Evolutionary conservation across 2,113 vertebrate genomes (phyloP), one percentile per base, ranked within the genome.

Genomic region (Mohoua ochrocephala): DNA sequence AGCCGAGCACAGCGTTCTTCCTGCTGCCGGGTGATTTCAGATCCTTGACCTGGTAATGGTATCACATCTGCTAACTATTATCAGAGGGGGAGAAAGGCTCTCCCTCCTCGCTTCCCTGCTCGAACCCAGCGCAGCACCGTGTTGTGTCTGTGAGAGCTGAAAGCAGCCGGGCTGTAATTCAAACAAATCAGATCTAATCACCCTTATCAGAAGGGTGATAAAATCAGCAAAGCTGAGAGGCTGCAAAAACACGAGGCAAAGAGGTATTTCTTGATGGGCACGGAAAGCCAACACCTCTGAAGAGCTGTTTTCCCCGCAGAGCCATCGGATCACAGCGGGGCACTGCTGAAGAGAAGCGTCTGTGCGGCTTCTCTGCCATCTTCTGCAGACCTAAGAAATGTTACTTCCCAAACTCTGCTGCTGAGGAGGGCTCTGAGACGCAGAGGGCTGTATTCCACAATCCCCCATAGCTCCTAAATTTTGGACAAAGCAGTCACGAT

Each of bases 171-270:
- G 76, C 60, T 94, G 28, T 56, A 95, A 95, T 54, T 86, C 88
- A 94, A 96, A 96, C 95, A 95, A 93, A 96, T 94, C 92, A 61
- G 52, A 91, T 88, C 85, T 83, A 86, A 93, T 94, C 79, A 81
- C 68, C 65, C 85, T 89, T 89, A 95, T 94, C 88, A 84, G 76
- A 85, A 30, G n/a, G 52, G 64, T 1, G 12, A 96, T 83, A 80
- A 88, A 84, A 92, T 78, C 88, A 59, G 68, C 56, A 44, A 45
- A 73, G 71, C 10, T 49, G 53, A 95, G 79, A 86, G 47, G 64
- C 79, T 84, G 47, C 10, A 16, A 61, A 88, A 91, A 87, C 68
- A 67, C 13, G 10, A 75, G 79, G n/a, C 5, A 1, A 15, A 73
- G 31, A 47, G 35, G 33, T 18, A 41, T 70, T 83, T 63, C 3